Evolutionary conservation across 1,140 invertebrate species (phyloP).

Genomic region (Solen grandis): DNA sequence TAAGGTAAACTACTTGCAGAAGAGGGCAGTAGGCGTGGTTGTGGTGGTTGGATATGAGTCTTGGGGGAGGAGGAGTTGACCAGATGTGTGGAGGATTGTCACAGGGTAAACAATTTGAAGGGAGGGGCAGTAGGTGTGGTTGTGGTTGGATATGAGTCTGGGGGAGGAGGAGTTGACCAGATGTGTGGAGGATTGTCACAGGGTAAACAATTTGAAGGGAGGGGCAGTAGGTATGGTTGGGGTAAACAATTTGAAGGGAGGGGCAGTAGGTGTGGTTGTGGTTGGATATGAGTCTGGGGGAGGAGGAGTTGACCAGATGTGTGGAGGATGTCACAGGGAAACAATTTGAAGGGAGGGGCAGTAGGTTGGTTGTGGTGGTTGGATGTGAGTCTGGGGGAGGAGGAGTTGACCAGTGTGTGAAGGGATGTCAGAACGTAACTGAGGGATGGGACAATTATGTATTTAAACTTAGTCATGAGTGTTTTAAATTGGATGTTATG

Average conservation of each 20-base stretch:
- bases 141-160: too few species aligned
- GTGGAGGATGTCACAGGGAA: constrained; percentile 66
- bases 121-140: not conserved
- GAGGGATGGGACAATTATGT: too few species aligned
- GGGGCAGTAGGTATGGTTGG: too few species aligned
- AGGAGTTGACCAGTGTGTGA: not conserved
- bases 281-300: too few species aligned
- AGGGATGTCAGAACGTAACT: too few species aligned
- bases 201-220: constrained; percentile 46
- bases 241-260: constrained; percentile 39
- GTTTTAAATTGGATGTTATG: too few species aligned
- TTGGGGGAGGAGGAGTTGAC: constrained; percentile 56
- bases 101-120: constrained; percentile 57
- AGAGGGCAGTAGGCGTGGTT: too few species aligned
- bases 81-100: constrained; percentile 61
- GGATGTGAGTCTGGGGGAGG: constrained; percentile 30
- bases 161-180: constrained; percentile 50
- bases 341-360: not conserved
- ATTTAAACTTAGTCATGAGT: too few species aligned
- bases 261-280: not conserved
- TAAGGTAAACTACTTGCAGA: constrained; percentile 56
- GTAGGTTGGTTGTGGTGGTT: too few species aligned
- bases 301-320: constrained; percentile 54
- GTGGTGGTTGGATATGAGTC: constrained; percentile 27
- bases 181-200: constrained; percentile 65